Evolutionary conservation across 2,888 invertebrate genomes (phyloP), one percentile per base, ranked within the genome.

Genomic region (Acrobasis suavella): DNA sequence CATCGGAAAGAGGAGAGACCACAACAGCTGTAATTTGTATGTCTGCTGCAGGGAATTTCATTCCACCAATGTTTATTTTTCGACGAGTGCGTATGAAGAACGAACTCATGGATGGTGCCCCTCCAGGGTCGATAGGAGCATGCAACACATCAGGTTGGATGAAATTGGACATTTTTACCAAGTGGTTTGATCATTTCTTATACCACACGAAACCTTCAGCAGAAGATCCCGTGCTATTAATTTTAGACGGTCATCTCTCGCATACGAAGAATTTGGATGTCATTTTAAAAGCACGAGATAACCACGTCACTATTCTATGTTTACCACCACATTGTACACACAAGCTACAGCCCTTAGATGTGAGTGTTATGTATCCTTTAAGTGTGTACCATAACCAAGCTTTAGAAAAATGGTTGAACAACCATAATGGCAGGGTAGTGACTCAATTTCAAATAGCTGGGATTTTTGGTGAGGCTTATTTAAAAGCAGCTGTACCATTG

Each of bases 241-340:
- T 85, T 15, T 64, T 83, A 15, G 81, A 86, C 70, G 80, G 80
- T 5, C 81, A 85, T 64, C 64, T 71, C 5, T 74, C 76, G 32
- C 71, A 71, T 60, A 80, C 76, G 7, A 79, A 78, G 72, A 81
- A 84, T 65, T 64, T 77, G 6, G 66, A 73, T 9, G 67, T 78
- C 6, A 64, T 80, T 42, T 65, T 70, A 49, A 67, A 72, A 59
- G 77, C 76, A n/a, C 52, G 63, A 22, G 65, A 68, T 46, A 75
- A 75, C 65, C 60, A 69, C 59, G 73, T 79, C 6, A 67, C 71
- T 16, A 70, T 88, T 32, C 52, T 86, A 2, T 82, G 80, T 60
- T 66, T 80, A 38, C 81, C 78, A n/a, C 77, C 77, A 42, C 72
- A 80, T 58, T 68, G 66, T 52, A 70, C 66, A 10, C 68, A 70